phyloP scores from a whole-genome alignment of 1,140 invertebrate genomes.

The Ostrea edulis region DNA sequence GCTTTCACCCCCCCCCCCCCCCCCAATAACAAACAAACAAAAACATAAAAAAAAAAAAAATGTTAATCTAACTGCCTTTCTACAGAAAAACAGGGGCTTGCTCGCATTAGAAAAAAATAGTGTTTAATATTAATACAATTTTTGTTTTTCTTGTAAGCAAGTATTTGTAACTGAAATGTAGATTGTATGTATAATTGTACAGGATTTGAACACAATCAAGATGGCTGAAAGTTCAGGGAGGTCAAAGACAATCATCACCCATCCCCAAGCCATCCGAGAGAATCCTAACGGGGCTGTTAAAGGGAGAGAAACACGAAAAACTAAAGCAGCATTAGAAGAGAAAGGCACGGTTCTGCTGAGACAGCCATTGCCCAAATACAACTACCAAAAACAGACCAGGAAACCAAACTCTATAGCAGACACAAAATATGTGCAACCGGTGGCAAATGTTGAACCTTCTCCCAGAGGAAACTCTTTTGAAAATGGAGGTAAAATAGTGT shows the following conservation, averaged over 20 bases:
- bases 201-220: conserved; percentile 10
- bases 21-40: too few relatives aligned
- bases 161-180: too few relatives aligned
- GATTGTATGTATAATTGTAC: neutral
- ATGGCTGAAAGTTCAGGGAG: neutral
- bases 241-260: neutral
- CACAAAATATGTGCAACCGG: conserved; percentile 1
- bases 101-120: too few relatives aligned
- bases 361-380: conserved; percentile 72
- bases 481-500: conserved; percentile 10
- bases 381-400: conserved; percentile 59
- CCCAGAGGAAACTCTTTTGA: conserved; percentile 32
- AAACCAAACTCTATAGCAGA: neutral
- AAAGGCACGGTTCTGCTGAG: conserved; percentile 65
- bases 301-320: neutral
- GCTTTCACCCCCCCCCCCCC: too few relatives aligned
- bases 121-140: too few relatives aligned
- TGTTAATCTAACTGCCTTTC: too few relatives aligned
- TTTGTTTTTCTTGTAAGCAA: too few relatives aligned
- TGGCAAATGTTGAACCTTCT: conserved; percentile 40
- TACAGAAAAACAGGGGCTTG: too few relatives aligned
- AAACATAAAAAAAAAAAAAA: too few relatives aligned
- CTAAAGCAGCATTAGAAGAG: conserved; percentile 1
- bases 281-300: neutral
- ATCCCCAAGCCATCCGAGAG: neutral